Evolutionary conservation across 2,797 vertebrate genomes (phyloP).

Genomic region (Semotilus atromaculatus): DNA sequence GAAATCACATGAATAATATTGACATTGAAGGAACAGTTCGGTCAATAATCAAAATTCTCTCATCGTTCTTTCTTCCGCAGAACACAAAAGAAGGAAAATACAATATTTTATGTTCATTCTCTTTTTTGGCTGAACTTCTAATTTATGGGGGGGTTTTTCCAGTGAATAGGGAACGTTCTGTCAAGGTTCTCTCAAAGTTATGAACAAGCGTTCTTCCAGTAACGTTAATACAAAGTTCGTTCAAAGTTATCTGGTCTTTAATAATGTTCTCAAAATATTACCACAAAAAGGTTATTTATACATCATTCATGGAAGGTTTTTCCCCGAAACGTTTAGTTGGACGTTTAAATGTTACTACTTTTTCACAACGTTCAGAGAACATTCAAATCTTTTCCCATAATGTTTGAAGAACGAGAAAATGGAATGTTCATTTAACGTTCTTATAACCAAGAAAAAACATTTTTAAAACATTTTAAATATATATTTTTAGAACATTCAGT

Average conservation of each 20-base stretch:
- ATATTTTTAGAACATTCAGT: too few species aligned
- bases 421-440: not conserved
- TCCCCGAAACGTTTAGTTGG: too few species aligned
- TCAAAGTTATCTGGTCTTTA: not conserved
- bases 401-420: not conserved
- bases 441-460: too few species aligned
- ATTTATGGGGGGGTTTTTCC: too few species aligned
- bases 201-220: not conserved
- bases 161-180: not conserved
- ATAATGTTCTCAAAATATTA: not conserved
- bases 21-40: not conserved
- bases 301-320: not conserved
- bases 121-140: not conserved
- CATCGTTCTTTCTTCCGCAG: not conserved
- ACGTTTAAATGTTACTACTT: too few species aligned
- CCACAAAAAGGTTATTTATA: not conserved
- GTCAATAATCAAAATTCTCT: not conserved
- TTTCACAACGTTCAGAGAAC: not conserved
- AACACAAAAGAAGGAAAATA: not conserved
- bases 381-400: not conserved
- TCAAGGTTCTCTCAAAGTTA: not conserved
- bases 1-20: slow-evolving; percentile 30
- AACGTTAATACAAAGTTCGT: not conserved
- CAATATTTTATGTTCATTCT: not conserved
- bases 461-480: too few species aligned